Conservation (phyloP, 2,113 vertebrate species). For the Melozone crissalis region DNA sequence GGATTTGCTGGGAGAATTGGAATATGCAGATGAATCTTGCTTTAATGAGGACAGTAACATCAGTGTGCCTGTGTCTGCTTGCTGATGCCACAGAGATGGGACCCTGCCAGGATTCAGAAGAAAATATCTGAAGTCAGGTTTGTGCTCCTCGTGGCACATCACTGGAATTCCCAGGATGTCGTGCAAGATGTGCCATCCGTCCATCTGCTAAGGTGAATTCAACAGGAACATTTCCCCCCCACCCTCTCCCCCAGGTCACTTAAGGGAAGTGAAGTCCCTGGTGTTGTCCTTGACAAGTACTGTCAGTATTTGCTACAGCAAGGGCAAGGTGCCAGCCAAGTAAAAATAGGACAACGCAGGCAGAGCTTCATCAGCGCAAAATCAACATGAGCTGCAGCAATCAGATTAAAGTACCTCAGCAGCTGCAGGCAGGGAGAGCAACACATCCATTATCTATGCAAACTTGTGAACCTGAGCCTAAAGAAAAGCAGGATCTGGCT, state of each 20-base stretch:
- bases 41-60: neutral
- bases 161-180: neutral
- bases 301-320: neutral
- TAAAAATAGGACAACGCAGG: conserved; percentile 16
- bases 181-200: fast-evolving
- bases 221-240: fast-evolving
- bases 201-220: neutral
- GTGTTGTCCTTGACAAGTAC: conserved; percentile 25
- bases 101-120: neutral
- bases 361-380: conserved; percentile 23
- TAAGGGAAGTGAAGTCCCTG: neutral
- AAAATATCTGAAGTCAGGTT: neutral
- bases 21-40: neutral
- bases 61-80: neutral
- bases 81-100: neutral
- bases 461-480: neutral
- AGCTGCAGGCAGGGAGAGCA: neutral
- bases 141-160: neutral
- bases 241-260: neutral
- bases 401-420: neutral
- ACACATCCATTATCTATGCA: neutral
- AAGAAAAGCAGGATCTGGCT: neutral
- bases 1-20: neutral
- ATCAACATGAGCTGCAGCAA: neutral
- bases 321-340: conserved; percentile 43